A percentile compares a stretch with the other conserved stretches of the same genome.
Conservation (phyloP, 2,113 vertebrate species). For the Oceanites oceanicus region DNA sequence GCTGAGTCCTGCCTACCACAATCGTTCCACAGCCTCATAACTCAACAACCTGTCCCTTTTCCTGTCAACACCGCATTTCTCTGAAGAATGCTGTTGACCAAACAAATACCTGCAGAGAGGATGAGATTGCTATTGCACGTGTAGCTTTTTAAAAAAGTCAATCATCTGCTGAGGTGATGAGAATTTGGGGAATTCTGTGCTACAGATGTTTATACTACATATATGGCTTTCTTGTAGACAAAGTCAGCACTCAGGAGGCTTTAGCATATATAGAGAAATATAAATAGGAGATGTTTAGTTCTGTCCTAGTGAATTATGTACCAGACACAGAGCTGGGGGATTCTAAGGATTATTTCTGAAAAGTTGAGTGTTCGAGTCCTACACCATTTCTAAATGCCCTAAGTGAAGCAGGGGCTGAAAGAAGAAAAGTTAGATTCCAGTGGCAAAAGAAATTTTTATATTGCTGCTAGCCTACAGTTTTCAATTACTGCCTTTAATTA, state of each 20-base stretch:
- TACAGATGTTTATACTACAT: background rate
- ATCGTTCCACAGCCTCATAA: background rate
- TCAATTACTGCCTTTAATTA: background rate
- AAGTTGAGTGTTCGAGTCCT: background rate
- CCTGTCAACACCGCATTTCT: background rate
- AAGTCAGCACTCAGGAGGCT: background rate
- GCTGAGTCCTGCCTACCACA: background rate
- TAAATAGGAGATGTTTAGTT: background rate
- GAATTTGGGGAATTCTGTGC: slow-evolving; percentile 2
- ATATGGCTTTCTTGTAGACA: background rate
- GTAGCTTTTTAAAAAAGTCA: background rate
- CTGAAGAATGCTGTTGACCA: background rate
- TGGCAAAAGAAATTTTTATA: background rate
- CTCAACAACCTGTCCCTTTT: background rate
- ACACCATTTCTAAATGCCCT: background rate
- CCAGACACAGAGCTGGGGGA: background rate
- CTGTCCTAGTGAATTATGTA: background rate
- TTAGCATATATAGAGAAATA: background rate
- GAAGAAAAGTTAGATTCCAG: background rate
- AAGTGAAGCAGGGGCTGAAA: background rate
- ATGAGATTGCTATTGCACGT: background rate
- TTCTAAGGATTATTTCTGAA: background rate
- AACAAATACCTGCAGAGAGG: slow-evolving; percentile 7
- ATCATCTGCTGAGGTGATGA: background rate
- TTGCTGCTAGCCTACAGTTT: background rate